Base-by-base conservation (phyloP, 1,140 invertebrate species). In the Muscidifurax raptorellus region DNA sequence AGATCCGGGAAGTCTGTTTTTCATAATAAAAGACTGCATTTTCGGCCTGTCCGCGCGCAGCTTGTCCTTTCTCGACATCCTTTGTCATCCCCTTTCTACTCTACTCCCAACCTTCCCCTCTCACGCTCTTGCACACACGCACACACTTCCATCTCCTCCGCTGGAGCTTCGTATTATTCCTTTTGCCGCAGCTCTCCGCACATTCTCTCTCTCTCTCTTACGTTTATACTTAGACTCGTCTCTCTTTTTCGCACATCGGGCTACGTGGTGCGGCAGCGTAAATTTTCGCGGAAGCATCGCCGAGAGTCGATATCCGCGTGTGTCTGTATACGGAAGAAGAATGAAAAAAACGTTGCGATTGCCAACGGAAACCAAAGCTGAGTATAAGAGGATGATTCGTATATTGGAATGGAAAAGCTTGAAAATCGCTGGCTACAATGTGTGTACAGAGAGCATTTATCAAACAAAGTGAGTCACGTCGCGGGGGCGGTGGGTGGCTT, bases 181-280 rank as follows among this genome's bases (percentile, higher is more conserved):
- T 25, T 47, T 25, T n/a, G 40, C n/a, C 74, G 18, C 74, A 47
- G 22, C 59, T 44, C 59, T 18, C 18, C 22, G 22, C 78, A 5
- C 15, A 4, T 9, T 66, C 30, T 66, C 30, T 32, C 76, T 66
- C 30, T 66, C 30, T 32, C 76, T 25, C 30, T 12, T 47, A 30
- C 64, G 40, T 72, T 83, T 83, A 83, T 83, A 78, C 82, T 83
- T 83, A 83, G 76, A 84, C 82, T 83, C 64, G 75, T 47, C 74
- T 83, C 36, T 52, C 66, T 18, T 30, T 22, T 59, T 59, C 18
- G 6, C 47, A 9, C 30, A 36, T 67, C 40, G 40, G 9, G 0
- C 30, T n/a, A n/a, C n/a, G n/a, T n/a, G 72, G 12, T 9, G 80
- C 27, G 18, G 5, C 18, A 36, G 59, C 74, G 81, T 44, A 18